A percentile compares a stretch with the other conserved stretches of the same genome.
Evolutionary conservation across 1,140 invertebrate genomes (phyloP).

Genomic region (Laupala kohalensis): DNA sequence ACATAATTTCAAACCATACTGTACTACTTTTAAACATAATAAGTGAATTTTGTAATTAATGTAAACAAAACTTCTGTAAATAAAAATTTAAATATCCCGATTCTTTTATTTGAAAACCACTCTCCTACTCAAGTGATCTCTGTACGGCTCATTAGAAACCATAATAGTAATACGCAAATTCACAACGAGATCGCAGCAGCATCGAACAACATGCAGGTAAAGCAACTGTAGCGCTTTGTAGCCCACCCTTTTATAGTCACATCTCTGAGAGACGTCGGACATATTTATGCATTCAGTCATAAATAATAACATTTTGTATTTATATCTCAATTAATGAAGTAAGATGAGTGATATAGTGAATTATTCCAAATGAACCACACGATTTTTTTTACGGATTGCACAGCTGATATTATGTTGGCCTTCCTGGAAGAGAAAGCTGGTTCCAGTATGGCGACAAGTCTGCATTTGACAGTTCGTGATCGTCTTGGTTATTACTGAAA

Average conservation of each 20-base stretch:
- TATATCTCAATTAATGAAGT: too few species aligned
- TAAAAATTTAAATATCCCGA: not conserved
- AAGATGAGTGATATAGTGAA: too few species aligned
- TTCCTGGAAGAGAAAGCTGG: not conserved
- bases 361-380: too few species aligned
- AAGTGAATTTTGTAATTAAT: not conserved
- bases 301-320: too few species aligned
- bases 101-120: not conserved
- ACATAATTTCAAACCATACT: too few species aligned
- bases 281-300: too few species aligned
- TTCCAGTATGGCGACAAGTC: not conserved
- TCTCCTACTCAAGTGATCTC: not conserved
- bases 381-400: too few species aligned
- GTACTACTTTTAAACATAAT: too few species aligned
- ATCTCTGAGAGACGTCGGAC: too few species aligned
- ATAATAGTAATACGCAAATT: not conserved
- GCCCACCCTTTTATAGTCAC: too few species aligned
- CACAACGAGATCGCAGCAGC: not conserved
- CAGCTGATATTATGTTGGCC: too few species aligned
- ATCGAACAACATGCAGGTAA: not conserved
- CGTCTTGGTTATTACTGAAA: not conserved
- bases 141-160: not conserved
- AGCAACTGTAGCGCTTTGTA: not conserved
- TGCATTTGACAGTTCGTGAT: slow-evolving; percentile 5
- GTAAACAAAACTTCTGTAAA: not conserved